A percentile compares a stretch with the other conserved stretches of the same genome.
Evolutionary conservation across 2,888 invertebrate species (phyloP).

Genomic region (Lissocephala sabroskyi): DNA sequence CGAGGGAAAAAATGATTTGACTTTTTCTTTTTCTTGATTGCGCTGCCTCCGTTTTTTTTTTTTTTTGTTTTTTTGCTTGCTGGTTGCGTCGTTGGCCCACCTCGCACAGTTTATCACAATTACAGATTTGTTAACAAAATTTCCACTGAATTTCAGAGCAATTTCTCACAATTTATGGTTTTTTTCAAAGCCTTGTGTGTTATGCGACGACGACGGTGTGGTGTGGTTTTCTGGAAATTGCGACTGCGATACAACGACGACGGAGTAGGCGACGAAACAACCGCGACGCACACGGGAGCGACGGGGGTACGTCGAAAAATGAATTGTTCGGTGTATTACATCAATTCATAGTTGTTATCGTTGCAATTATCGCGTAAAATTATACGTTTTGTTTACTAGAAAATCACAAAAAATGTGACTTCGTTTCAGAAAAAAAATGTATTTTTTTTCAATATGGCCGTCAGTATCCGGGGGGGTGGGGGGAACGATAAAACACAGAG

Average conservation of each 20-base stretch:
- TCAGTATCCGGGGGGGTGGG: too few relatives aligned
- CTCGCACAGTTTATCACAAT: too few relatives aligned
- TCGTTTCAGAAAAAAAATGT: constrained; percentile 49
- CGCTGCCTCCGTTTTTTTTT: too few relatives aligned
- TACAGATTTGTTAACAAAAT: too few relatives aligned
- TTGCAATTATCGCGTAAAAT: constrained; percentile 32
- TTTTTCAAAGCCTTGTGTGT: too few relatives aligned
- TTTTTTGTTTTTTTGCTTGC: too few relatives aligned
- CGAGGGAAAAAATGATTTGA: too few relatives aligned
- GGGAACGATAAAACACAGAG: too few relatives aligned
- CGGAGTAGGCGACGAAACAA: constrained; percentile 36
- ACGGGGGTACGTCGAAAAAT: constrained; percentile 11
- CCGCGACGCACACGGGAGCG: constrained; percentile 21
- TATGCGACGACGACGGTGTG: constrained; percentile 7
- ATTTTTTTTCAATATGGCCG: constrained; percentile 27
- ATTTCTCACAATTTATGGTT: too few relatives aligned
- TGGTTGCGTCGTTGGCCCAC: too few relatives aligned
- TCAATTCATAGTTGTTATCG: constrained; percentile 48
- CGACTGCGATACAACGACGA: constrained; percentile 36
- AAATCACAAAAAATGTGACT: constrained; percentile 51
- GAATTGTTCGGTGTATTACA: constrained; percentile 44
- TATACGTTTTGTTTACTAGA: constrained; percentile 27
- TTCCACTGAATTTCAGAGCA: too few relatives aligned
- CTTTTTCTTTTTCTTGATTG: too few relatives aligned
- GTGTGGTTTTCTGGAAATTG: constrained; percentile 58